Evolutionary conservation across 2,113 vertebrate species (phyloP), one percentile per base, ranked within the genome.

Genomic region (Synodontis membranacea): DNA sequence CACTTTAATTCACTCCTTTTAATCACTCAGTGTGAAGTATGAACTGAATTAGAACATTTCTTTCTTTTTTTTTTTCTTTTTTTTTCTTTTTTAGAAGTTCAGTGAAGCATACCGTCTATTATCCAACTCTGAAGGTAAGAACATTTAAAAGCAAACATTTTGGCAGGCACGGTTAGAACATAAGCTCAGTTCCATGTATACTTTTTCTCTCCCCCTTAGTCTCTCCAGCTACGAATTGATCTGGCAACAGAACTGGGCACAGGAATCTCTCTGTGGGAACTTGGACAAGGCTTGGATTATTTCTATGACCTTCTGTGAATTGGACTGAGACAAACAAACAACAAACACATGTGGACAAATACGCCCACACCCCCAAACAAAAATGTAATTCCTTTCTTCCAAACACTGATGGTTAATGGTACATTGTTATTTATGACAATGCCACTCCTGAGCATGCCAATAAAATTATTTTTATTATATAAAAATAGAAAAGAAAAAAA

Each of bases 221-320:
- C 97, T 46, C 87, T 99, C 82, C 94, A 97, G 91, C 66, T 95
- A 75, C 96, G 97, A 85, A 92, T 99, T 89, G 95, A 96, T 54
- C 94, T 99, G 86, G 98, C 98, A 8, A 89, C 92, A 84, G 97
- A 99, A 92, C 86, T 99, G 93, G 97, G 97, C 19, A 97, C 97
- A 50, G 98, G 98, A 86, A 90, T 99, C 90, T 97, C 98, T 90
- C 94, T 99, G 92, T 99, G 98, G 98, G 98, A 99, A 92, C 92
- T 99, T 88, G 98, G 98, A 92, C 98, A 99, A 94, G 98, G 98
- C 91, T 94, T 99, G 94, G 97, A 99, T 92, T 99, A 99, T 94
- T 99, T 99, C 94, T 99, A 98, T 84, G 98, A 99, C 90, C 95
- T 99, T 68, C 93, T 99, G 75, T 99, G 95, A 97, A 50, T 46